These are phyloP conservation scores for Plebejus argus DNA, from an alignment of 2,888 invertebrate species.

Conservation along the genomic window DNA sequence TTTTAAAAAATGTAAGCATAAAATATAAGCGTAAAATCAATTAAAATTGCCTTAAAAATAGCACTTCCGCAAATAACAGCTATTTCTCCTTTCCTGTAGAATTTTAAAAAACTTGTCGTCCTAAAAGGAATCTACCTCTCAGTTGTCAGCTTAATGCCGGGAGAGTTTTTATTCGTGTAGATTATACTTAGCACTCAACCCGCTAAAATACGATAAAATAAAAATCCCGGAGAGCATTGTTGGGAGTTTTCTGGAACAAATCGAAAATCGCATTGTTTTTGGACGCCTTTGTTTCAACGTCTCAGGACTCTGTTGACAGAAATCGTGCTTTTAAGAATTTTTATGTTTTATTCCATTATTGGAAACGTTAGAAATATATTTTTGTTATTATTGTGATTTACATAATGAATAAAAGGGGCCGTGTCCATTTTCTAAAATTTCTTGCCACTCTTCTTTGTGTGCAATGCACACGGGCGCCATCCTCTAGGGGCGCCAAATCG, in stretches of 20 bases:
- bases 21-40: background rate
- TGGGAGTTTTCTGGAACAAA: conserved; percentile 19
- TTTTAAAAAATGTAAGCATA: background rate
- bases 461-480: no score
- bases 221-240: conserved; percentile 23
- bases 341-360: background rate
- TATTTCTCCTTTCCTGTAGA: background rate
- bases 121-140: conserved; percentile 19
- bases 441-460: no score
- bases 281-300: conserved; percentile 21
- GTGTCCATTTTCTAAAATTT: no score
- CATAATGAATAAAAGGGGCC: no score
- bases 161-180: conserved; percentile 6
- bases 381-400: background rate
- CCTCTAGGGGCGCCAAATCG: no score
- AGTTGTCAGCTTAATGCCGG: conserved; percentile 27
- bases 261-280: conserved; percentile 30
- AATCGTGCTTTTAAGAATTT: background rate
- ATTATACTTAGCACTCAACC: conserved; percentile 17
- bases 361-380: background rate
- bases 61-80: background rate
- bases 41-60: background rate
- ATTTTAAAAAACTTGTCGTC: conserved; percentile 1
- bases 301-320: conserved; percentile 14
- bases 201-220: conserved; percentile 24